phyloP scores from a whole-genome alignment of 1,140 invertebrate genomes.

The Lordiphosa stackelbergi region DNA sequence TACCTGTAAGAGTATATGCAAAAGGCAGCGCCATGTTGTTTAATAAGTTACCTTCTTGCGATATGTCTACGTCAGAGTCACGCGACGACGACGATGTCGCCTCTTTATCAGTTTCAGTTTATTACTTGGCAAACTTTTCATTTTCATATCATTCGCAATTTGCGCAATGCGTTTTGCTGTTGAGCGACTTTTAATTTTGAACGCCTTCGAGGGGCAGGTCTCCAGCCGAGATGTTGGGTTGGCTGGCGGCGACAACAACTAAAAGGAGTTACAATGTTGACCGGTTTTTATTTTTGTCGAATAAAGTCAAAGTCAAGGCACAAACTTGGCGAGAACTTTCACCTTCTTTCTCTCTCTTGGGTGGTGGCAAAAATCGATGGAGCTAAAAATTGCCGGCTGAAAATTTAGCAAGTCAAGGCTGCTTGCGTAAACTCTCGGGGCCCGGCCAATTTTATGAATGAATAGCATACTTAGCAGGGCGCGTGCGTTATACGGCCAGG shows the following conservation, averaged over 20 bases:
- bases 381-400: conserved; percentile 66
- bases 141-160: conserved; percentile 74
- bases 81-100: conserved; percentile 46
- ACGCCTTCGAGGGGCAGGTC: conserved; percentile 62
- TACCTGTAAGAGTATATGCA: conserved; percentile 21
- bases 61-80: conserved; percentile 59
- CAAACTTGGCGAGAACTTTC: neutral
- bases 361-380: conserved; percentile 65
- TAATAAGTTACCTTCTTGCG: conserved; percentile 71
- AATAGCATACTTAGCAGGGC: conserved; percentile 66
- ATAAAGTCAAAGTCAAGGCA: conserved; percentile 37
- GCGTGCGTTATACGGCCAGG: conserved; percentile 49
- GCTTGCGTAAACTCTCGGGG: conserved; percentile 49
- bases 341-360: conserved; percentile 9
- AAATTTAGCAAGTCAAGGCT: neutral
- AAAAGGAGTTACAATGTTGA: conserved; percentile 52
- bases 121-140: conserved; percentile 75
- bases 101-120: conserved; percentile 76
- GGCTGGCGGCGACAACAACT: conserved; percentile 39
- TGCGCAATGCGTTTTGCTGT: conserved; percentile 65
- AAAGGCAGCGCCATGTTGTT: conserved; percentile 64
- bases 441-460: conserved; percentile 63
- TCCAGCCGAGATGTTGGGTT: conserved; percentile 42
- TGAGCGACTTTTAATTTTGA: conserved; percentile 74
- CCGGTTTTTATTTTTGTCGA: conserved; percentile 32